Base-by-base conservation (phyloP, 2,113 vertebrate genomes). In the Desmodus rotundus region DNA sequence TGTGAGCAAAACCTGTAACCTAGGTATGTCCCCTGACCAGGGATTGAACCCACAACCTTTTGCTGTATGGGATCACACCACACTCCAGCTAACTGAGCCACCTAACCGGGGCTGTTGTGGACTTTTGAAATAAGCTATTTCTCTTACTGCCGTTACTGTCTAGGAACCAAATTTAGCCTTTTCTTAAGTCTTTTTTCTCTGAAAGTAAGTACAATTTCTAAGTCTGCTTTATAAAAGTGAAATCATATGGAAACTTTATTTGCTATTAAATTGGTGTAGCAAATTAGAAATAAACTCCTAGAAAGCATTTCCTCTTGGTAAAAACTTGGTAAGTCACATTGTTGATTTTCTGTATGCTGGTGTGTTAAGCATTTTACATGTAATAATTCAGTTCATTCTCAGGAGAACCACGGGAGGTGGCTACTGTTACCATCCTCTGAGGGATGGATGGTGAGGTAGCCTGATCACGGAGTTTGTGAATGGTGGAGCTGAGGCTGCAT, bases 181-280 rank as follows among this genome's bases (percentile, higher is more conserved):
- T 94, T 94, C 63, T 52, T 67, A 63, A 15, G 77, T 41, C 15
- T 58, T 72, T 93, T 95, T 78, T 97, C 41, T 43, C 22, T 68
- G 5, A 45, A 68, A 9, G 0, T 33, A 97, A 87, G 28, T 92
- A n/a, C 22, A 86, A 12, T 76, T 93, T 96, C 65, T 93, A 80
- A 80, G 38, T 76, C 50, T 0, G 2, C 24, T n/a, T 89, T 86
- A 72, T 54, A 56, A 38, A 98, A 88, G 85, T 83, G 63, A 93
- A 93, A 85, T 94, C 67, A 91, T 85, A 95, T 94, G 89, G 72
- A 94, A 97, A 93, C 26, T 92, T 86, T 87, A 97, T 98, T 98
- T 88, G 76, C 94, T 87, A 89, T 56, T 65, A 78, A 72, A 93
- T 36, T 72, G 41, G 41, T 14, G 5, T 91, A 95, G 31, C n/a